Evolutionary conservation across 2,888 invertebrate species (phyloP).

Genomic region (Aporophyla nigra): DNA sequence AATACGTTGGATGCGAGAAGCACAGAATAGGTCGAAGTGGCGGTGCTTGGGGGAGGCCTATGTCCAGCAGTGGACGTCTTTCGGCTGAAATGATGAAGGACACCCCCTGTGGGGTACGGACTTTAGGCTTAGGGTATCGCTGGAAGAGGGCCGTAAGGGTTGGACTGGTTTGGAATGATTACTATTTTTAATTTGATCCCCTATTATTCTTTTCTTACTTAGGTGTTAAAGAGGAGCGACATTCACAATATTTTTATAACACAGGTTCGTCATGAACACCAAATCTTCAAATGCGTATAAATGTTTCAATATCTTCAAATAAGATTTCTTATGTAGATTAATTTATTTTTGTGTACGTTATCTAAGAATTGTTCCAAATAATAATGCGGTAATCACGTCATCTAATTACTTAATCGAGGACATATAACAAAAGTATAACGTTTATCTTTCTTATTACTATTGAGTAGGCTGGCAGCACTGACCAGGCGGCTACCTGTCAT

Average conservation of each 20-base stretch:
- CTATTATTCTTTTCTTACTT: too few relatives aligned
- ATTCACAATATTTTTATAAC: not conserved
- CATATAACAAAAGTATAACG: constrained; percentile 23
- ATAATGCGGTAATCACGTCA: constrained; percentile 32
- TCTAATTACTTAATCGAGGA: constrained; percentile 21
- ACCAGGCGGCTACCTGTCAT: not conserved
- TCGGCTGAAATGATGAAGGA: too few relatives aligned
- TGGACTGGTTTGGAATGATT: too few relatives aligned
- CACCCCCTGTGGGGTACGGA: too few relatives aligned
- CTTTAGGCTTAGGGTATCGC: too few relatives aligned
- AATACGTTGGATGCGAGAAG: too few relatives aligned
- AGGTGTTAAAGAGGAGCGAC: too few relatives aligned
- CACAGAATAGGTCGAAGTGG: too few relatives aligned
- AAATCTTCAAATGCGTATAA: not conserved
- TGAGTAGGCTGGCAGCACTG: constrained; percentile 10
- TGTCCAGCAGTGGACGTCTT: too few relatives aligned
- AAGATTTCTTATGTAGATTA: constrained; percentile 33
- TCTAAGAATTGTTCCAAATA: constrained; percentile 29
- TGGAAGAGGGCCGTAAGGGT: too few relatives aligned
- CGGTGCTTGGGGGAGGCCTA: too few relatives aligned
- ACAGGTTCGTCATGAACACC: not conserved
- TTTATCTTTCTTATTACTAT: constrained; percentile 18
- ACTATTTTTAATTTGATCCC: too few relatives aligned
- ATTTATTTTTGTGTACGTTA: constrained; percentile 12
- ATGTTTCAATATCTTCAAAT: constrained; percentile 22